Conservation (phyloP, 2,797 vertebrate genomes). For the Anniella stebbinsi region DNA sequence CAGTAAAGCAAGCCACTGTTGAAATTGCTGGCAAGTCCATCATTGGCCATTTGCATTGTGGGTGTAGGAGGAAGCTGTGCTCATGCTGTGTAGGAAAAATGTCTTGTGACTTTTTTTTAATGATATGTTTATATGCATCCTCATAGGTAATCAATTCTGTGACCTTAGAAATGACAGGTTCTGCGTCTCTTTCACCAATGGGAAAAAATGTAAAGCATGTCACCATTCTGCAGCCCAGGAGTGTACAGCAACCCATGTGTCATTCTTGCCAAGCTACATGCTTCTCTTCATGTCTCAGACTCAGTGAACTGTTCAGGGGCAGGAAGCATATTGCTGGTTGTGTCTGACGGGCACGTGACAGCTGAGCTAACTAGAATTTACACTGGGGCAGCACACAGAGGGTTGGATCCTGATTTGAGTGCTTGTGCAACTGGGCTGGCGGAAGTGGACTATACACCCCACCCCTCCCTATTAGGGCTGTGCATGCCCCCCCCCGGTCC, state of each 20-base stretch:
- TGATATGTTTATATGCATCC: slow-evolving; percentile 5
- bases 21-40: neutral
- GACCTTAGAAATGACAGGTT: neutral
- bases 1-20: neutral
- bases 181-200: neutral
- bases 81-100: neutral
- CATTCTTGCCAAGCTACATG: rapidly evolving
- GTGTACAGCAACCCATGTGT: neutral
- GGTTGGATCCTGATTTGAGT: too few relatives aligned
- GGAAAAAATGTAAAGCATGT: neutral
- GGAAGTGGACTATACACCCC: too few relatives aligned
- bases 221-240: rapidly evolving
- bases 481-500: too few relatives aligned
- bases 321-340: rapidly evolving
- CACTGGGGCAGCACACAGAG: slow-evolving; percentile 48
- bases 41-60: neutral
- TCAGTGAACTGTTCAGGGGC: rapidly evolving
- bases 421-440: too few relatives aligned
- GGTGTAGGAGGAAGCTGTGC: neutral
- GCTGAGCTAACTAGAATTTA: neutral
- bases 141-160: neutral
- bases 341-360: rapidly evolving
- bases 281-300: neutral
- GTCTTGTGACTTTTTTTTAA: neutral
- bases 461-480: too few relatives aligned